Evolutionary conservation across 2,888 invertebrate species (phyloP).

Genomic region (Phalera bucephala): DNA sequence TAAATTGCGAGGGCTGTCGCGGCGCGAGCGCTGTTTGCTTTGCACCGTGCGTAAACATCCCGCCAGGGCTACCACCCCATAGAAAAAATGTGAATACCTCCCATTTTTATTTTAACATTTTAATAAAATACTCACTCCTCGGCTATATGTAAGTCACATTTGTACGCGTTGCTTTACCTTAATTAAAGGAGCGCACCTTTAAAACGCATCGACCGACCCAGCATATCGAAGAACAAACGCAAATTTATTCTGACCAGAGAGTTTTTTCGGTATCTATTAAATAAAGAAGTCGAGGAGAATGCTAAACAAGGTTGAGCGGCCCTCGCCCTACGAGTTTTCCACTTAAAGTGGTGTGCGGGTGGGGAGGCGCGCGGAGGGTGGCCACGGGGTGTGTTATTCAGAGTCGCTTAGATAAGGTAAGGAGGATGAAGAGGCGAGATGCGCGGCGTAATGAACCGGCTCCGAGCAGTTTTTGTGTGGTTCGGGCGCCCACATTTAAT

Average conservation of each 20-base stretch:
- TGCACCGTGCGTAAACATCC: constrained; percentile 70
- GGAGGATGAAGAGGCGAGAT: constrained; percentile 82
- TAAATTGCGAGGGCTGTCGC: constrained; percentile 80
- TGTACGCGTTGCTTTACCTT: constrained; percentile 62
- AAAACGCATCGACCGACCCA: constrained; percentile 59
- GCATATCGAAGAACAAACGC: constrained; percentile 74
- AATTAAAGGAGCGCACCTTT: constrained; percentile 71
- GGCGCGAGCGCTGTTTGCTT: constrained; percentile 57
- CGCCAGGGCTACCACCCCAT: constrained; percentile 59
- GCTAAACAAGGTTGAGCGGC: constrained; percentile 82
- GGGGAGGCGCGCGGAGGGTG: constrained; percentile 45
- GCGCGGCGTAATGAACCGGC: constrained; percentile 81
- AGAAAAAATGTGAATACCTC: constrained; percentile 31
- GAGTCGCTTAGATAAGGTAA: constrained; percentile 82
- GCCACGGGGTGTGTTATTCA: constrained; percentile 65
- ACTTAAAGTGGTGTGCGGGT: constrained; percentile 71
- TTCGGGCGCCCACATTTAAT: constrained; percentile 80
- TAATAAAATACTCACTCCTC: constrained; percentile 65
- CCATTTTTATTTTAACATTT: constrained; percentile 60
- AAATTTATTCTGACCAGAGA: constrained; percentile 77
- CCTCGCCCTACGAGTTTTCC: constrained; percentile 80
- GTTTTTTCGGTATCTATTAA: constrained; percentile 79
- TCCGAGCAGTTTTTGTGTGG: constrained; percentile 80
- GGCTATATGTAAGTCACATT: constrained; percentile 58
- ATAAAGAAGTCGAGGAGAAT: constrained; percentile 82